Base-by-base conservation (phyloP, 2,888 invertebrate species). In the Glaucopsyche alexis region DNA sequence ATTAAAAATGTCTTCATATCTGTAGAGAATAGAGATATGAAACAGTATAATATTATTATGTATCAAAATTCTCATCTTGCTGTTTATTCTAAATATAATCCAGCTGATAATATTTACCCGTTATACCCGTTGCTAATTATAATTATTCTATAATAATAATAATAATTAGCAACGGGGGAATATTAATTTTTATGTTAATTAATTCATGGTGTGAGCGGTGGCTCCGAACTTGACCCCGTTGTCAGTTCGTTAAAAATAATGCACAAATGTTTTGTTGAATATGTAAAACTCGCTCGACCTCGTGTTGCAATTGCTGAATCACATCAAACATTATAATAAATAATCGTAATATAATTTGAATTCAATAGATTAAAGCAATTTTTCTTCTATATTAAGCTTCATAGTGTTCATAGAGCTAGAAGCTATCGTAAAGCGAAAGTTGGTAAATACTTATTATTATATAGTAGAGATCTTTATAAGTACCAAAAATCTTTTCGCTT, bases 281-380 rank as follows among this genome's bases (percentile, higher is more conserved):
- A 60, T 60, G 60, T 60, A 60, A 60, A 60, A 60, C 60, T 4
- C 8, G 2, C 9, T 4, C 60, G 60, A 29, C 60, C 60, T 60
- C 38, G 29, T 60, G 60, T 60, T 38, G 60, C 29, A 60, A 60
- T 13, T 29, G 76, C 75, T 60, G 19, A 16, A 60, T 60, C 7
- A 5, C 11, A 60, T 60, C 29, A 14, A 38, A 60, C 3, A 16
- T 7, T 60, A 14, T 29, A 55, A 55, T 60, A 29, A 13, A 29
- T 60, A 29, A 9, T 38, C 14, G 11, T 13, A 29, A 60, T 29
- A 29, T 38, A 55, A 16, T 16, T 16, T 7, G 60, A 13, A 8
- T 60, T 16, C 29, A 60, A 29, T 60, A 60, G 13, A 29, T 60
- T 29, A 29, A 6, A 29, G 60, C 6, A 11, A 60, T 55, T 55